Percentiles rank a stretch among this genome's conserved stretches.
Evolutionary conservation across 2,113 vertebrate species (phyloP).

Genomic region (Diphyllodes magnificus): DNA sequence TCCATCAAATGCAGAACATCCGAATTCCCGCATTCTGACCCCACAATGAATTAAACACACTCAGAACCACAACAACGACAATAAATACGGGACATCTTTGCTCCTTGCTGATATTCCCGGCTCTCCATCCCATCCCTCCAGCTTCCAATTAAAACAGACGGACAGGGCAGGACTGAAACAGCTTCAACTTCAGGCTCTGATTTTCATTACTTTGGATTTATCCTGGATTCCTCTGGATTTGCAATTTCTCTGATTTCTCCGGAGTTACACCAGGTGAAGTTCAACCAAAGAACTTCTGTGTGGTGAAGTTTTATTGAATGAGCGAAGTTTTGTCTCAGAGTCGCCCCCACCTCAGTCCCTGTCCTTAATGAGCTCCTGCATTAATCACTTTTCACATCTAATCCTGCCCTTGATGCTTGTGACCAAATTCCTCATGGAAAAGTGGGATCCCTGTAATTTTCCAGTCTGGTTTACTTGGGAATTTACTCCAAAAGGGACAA

Average conservation of each 20-base stretch:
- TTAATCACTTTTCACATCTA: neutral
- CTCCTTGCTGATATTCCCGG: neutral
- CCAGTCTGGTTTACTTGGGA: neutral
- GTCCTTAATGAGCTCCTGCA: neutral
- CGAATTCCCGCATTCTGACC: accelerated
- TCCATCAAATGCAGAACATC: neutral
- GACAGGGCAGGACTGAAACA: neutral
- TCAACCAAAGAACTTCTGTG: neutral
- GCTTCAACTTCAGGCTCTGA: neutral
- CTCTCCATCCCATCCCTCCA: neutral
- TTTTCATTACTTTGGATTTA: neutral
- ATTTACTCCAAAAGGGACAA: neutral
- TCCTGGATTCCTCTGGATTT: neutral
- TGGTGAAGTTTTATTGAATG: neutral
- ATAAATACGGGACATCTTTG: accelerated
- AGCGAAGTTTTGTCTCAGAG: neutral
- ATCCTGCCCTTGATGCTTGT: neutral
- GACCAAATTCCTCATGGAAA: neutral
- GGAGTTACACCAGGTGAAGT: neutral
- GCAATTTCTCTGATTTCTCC: neutral
- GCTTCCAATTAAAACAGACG: neutral
- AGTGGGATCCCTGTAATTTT: neutral
- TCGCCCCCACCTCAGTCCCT: neutral
- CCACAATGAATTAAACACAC: neutral
- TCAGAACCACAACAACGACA: too few relatives aligned